Conservation (phyloP, 2,113 vertebrate genomes). For the Lepus americanus region DNA sequence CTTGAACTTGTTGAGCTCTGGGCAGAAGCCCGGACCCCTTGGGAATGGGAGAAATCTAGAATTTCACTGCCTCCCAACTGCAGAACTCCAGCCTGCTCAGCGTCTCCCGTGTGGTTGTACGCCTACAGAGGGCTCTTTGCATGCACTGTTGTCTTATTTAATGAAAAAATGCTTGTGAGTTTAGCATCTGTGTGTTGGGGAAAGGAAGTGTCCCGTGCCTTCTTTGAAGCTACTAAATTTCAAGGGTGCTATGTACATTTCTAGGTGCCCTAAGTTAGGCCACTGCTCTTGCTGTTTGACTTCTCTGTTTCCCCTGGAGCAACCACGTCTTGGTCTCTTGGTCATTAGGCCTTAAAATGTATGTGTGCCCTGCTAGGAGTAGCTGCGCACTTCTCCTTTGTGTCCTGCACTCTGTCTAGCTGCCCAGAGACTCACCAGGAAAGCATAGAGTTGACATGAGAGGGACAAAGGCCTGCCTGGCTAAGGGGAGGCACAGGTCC, state of each 20-base stretch:
- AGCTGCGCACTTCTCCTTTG: background rate
- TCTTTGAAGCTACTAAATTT: background rate
- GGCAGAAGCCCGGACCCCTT: fast-evolving
- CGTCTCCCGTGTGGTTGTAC: background rate
- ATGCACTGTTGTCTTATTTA: fast-evolving
- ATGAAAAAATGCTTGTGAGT: background rate
- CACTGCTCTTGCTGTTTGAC: background rate
- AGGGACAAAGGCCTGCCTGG: background rate
- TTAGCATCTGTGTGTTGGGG: background rate
- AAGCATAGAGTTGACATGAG: background rate
- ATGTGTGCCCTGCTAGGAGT: fast-evolving
- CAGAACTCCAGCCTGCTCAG: background rate
- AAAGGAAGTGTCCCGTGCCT: background rate
- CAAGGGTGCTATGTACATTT: background rate
- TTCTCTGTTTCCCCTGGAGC: background rate
- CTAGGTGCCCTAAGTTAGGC: background rate
- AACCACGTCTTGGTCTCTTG: background rate
- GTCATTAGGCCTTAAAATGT: background rate
- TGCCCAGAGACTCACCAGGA: background rate
- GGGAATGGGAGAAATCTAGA: background rate
- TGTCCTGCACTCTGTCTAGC: background rate
- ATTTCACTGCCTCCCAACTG: background rate
- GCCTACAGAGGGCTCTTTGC: background rate
- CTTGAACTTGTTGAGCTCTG: background rate
- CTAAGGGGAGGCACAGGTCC: background rate